These are phyloP conservation scores for Sebastes iracundus DNA, from an alignment of 2,797 vertebrate species.

Conservation along the genomic window DNA sequence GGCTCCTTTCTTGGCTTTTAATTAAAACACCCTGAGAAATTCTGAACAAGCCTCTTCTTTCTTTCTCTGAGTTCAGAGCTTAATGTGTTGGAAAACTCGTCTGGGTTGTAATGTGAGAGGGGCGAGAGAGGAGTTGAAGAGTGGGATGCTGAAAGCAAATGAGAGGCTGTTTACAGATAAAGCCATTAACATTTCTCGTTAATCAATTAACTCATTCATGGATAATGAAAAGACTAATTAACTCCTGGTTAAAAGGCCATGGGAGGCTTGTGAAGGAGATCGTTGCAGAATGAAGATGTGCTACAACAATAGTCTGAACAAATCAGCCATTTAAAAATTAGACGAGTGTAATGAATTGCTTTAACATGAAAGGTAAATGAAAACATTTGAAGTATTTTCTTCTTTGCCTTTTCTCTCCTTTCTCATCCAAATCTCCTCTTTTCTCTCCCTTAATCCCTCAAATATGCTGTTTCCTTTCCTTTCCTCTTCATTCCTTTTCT, in stretches of 20 bases:
- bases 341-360: not conserved
- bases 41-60: constrained; percentile 50
- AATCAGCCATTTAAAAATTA: constrained; percentile 3
- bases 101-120: constrained; percentile 23
- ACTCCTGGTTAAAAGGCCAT: constrained; percentile 62
- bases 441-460: not conserved
- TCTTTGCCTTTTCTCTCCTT: not conserved
- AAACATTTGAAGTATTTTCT: not conserved
- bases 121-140: constrained; percentile 24
- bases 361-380: not conserved
- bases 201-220: constrained; percentile 76
- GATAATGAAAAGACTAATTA: constrained; percentile 75
- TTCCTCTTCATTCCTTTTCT: no score
- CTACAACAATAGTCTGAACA: not conserved
- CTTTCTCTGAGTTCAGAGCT: constrained; percentile 37
- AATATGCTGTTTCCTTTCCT: not conserved
- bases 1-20: constrained; percentile 48
- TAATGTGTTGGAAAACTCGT: constrained; percentile 51
- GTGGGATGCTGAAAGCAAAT: constrained; percentile 48
- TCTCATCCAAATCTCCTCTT: not conserved
- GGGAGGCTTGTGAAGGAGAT: constrained; percentile 19
- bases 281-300: not conserved
- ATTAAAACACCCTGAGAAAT: constrained; percentile 64
- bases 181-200: constrained; percentile 65
- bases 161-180: constrained; percentile 73